A percentile compares a stretch with the other conserved stretches of the same genome.
phyloP scores from a whole-genome alignment of 2,888 invertebrate genomes.

The Apodemia hepburni region DNA sequence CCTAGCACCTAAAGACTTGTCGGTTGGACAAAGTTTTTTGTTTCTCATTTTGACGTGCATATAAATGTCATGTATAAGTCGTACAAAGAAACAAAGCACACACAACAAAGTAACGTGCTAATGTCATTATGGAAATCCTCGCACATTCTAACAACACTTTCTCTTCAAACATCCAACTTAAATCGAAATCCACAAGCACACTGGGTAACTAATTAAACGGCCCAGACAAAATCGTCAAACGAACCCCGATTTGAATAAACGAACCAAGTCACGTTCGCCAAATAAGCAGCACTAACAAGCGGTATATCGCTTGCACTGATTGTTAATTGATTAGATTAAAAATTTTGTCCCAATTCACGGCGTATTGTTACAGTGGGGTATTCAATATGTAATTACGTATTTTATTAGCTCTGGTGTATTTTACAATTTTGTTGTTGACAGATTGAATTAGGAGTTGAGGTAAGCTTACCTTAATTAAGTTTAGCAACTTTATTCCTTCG shows the following conservation, averaged over 20 bases:
- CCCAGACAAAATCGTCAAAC: constrained; percentile 64
- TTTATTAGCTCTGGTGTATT: constrained; percentile 56
- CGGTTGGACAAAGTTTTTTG: no score
- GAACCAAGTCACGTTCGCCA: constrained; percentile 69
- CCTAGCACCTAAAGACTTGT: no score
- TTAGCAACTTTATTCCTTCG: no score
- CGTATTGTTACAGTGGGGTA: constrained; percentile 65
- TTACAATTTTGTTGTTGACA: constrained; percentile 70
- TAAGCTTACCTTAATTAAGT: not conserved
- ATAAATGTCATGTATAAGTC: no score
- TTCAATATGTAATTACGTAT: constrained; percentile 56
- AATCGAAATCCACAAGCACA: constrained; percentile 40
- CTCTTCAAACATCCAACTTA: constrained; percentile 22
- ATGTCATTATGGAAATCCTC: not conserved
- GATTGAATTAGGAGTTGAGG: constrained; percentile 37
- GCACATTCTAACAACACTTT: constrained; percentile 5
- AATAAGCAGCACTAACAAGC: constrained; percentile 78
- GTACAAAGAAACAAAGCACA: no score
- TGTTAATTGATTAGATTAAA: constrained; percentile 81
- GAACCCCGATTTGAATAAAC: constrained; percentile 70
- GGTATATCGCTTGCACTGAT: constrained; percentile 79
- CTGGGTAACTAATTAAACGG: constrained; percentile 61
- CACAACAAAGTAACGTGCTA: no score
- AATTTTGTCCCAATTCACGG: constrained; percentile 68
- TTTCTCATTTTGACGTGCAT: no score